Conservation (phyloP, 1,140 invertebrate species). For the Linepithema humile region DNA sequence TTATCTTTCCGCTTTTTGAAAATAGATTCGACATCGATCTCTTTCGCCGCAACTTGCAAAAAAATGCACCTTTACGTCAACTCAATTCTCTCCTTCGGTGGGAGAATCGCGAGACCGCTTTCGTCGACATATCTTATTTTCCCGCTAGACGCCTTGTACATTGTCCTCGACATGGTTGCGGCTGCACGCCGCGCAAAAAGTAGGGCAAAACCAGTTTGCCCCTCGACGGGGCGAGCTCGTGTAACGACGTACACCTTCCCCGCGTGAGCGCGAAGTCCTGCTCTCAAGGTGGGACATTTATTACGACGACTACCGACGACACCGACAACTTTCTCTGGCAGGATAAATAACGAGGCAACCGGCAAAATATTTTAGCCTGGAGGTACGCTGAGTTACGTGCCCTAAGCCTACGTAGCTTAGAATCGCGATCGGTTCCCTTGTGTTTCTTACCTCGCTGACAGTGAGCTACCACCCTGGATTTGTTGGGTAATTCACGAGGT, state of each 20-base stretch:
- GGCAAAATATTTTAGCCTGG: slow-evolving; percentile 53
- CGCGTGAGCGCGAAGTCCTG: slow-evolving; percentile 21
- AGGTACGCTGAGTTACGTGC: slow-evolving; percentile 6
- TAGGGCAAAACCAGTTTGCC: slow-evolving; percentile 28
- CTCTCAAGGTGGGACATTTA: slow-evolving; percentile 51
- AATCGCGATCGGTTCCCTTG: slow-evolving; percentile 7
- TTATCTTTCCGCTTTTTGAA: no score
- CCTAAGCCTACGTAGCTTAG: slow-evolving; percentile 52
- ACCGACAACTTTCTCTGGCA: slow-evolving; percentile 57
- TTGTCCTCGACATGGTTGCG: slow-evolving; percentile 36
- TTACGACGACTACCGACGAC: slow-evolving; percentile 55
- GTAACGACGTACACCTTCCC: slow-evolving; percentile 26
- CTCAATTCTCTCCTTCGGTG: background rate
- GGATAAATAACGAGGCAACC: slow-evolving; percentile 58
- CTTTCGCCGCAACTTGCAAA: background rate
- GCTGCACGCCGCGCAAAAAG: slow-evolving; percentile 51
- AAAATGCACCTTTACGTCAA: background rate
- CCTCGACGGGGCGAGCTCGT: slow-evolving; percentile 43
- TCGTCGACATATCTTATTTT: slow-evolving; percentile 31
- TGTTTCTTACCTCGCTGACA: slow-evolving; percentile 1
- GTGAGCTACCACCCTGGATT: slow-evolving; percentile 49
- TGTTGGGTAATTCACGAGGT: slow-evolving; percentile 43
- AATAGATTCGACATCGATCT: background rate
- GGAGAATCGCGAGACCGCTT: background rate
- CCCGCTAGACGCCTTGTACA: slow-evolving; percentile 29